These are phyloP conservation scores for Anseranas semipalmata DNA, from an alignment of 2,113 vertebrate species.

Conservation along the genomic window DNA sequence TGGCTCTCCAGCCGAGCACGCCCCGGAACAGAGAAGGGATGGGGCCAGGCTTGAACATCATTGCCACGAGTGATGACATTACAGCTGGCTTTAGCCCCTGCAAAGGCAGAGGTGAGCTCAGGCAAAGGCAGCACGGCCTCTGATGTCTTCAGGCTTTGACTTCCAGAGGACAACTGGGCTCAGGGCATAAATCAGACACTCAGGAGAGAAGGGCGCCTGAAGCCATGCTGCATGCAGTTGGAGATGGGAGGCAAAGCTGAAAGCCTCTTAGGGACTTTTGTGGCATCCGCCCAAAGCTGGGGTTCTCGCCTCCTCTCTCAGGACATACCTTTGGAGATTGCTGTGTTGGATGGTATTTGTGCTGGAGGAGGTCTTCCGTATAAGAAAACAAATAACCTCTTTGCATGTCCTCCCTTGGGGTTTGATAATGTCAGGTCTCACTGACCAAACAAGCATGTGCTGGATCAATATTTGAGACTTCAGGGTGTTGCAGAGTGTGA, in stretches of 20 bases:
- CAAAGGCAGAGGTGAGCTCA: rapidly evolving
- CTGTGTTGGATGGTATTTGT: not conserved
- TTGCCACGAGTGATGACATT: not conserved
- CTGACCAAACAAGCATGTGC: not conserved
- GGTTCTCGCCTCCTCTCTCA: not conserved
- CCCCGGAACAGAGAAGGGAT: not conserved
- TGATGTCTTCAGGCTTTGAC: not conserved
- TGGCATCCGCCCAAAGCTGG: not conserved
- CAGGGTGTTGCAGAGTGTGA: not conserved
- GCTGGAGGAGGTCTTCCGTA: not conserved
- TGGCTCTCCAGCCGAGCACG: not conserved
- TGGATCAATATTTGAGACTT: not conserved
- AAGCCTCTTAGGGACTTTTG: not conserved
- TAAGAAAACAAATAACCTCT: not conserved
- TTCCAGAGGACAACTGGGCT: not conserved
- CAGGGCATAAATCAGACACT: not conserved
- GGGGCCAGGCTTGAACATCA: not conserved
- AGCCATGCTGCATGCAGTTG: not conserved
- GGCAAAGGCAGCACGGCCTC: not conserved
- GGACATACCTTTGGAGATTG: not conserved
- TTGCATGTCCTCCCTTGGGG: not conserved
- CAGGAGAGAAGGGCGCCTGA: not conserved
- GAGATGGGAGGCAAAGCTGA: not conserved
- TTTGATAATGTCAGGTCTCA: not conserved
- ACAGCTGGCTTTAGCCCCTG: not conserved